These are phyloP conservation scores for Amblyornis subalaris DNA, from an alignment of 2,113 vertebrate species.

Conservation along the genomic window DNA sequence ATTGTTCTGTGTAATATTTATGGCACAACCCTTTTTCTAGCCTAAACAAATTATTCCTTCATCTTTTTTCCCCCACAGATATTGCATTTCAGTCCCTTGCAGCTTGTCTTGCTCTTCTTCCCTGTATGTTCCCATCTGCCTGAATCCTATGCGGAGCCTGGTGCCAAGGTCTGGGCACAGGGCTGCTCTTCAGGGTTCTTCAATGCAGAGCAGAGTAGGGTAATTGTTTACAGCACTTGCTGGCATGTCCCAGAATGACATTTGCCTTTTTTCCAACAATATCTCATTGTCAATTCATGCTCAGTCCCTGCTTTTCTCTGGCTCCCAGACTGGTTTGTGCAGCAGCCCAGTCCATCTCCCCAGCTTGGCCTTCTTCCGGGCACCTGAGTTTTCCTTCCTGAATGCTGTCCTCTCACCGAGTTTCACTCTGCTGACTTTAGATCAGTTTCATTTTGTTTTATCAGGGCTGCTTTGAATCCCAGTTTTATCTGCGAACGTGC, in stretches of 20 bases:
- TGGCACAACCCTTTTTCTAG: neutral
- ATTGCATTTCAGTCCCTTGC: neutral
- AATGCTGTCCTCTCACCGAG: neutral
- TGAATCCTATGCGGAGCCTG: neutral
- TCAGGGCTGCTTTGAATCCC: neutral
- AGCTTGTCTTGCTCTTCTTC: neutral
- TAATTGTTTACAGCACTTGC: conserved; percentile 9
- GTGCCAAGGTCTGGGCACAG: neutral
- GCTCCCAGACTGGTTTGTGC: neutral
- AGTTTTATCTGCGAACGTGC: neutral
- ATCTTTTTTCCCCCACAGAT: neutral
- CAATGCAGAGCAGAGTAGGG: neutral
- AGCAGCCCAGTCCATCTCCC: neutral
- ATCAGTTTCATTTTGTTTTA: neutral
- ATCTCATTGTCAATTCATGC: conserved; percentile 23
- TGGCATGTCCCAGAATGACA: conserved; percentile 30
- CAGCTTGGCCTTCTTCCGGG: neutral
- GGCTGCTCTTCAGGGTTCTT: neutral
- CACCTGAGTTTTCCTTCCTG: neutral
- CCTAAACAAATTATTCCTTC: neutral
- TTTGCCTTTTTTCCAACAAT: conserved; percentile 46
- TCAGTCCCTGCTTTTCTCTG: rapidly evolving
- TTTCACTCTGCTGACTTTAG: neutral
- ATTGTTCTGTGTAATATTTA: neutral
- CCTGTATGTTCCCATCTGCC: neutral